Base-by-base conservation (phyloP, 2,797 vertebrate species). In the Protonibea diacanthus region DNA sequence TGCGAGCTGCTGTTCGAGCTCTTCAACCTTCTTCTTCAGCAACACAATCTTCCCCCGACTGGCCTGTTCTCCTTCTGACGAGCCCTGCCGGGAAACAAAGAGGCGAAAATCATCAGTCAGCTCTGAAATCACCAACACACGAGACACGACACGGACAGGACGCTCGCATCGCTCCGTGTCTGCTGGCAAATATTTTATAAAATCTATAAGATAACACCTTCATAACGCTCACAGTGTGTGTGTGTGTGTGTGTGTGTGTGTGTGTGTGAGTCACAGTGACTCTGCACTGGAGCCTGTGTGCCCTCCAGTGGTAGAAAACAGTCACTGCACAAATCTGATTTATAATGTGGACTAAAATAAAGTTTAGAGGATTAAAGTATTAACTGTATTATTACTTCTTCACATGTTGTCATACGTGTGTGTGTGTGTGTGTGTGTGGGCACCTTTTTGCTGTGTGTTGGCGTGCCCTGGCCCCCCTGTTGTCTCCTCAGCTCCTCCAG, bases 31-130 rank as follows among this genome's bases (percentile, higher is more conserved):
- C 91, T 95, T 97, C 91, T 94, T 97, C 27, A 97, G 91, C 44
- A 97, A 70, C 7, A 97, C 74, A n/a, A 98, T 95, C 88, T 97
- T 98, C 0, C 96, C 97, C 57, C 97, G 93, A 65, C 90, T 97
- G 65, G 97, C 95, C 6, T 95, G 95, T 14, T 97, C 97, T 45
- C 82, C 93, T 87, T 93, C 95, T 68, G 91, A 93, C 85, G 86
- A 93, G 83, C 47, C 95, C 96, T 92, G 76, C 84, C 60, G 23
- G 4, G 6, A 76, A 29, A 51, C 40, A 45, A 0, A 5, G 38
- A 58, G 1, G 20, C 11, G 59, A n/a, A 38, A 38, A 38, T 33
- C 33, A 38, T 38, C 33, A 38, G 33, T 38, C 33, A 0, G 17
- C 3, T 15, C 1, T 12, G 3, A 17, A 55, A 58, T 33, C 6